These are phyloP conservation scores for Sebastes minor DNA, from an alignment of 2,797 vertebrate species.

Conservation along the genomic window DNA sequence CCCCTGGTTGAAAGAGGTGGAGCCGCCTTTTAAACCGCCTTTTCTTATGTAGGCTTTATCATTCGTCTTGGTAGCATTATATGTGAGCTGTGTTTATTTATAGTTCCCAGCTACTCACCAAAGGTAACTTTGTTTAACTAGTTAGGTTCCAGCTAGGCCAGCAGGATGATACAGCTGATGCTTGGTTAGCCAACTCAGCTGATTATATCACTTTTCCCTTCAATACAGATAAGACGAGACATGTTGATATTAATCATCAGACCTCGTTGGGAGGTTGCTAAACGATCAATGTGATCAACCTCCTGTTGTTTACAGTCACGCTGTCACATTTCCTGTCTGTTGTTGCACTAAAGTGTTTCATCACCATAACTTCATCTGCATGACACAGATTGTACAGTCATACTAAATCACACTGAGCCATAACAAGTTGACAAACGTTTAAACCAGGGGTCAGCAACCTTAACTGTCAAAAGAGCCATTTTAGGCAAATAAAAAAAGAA, in stretches of 20 bases:
- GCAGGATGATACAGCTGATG: too few relatives aligned
- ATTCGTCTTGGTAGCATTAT: too few relatives aligned
- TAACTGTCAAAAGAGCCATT: too few relatives aligned
- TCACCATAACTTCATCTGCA: not conserved
- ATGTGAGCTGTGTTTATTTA: too few relatives aligned
- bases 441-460: not conserved
- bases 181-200: too few relatives aligned
- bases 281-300: not conserved
- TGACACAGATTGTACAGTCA: not conserved
- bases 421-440: not conserved
- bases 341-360: not conserved
- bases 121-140: too few relatives aligned
- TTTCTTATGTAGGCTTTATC: too few relatives aligned
- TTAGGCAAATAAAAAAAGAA: too few relatives aligned
- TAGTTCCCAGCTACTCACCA: too few relatives aligned
- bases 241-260: not conserved
- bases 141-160: too few relatives aligned
- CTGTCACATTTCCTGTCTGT: conserved; percentile 37
- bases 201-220: not conserved
- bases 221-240: not conserved
- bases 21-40: too few relatives aligned
- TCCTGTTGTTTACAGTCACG: conserved; percentile 24
- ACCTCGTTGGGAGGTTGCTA: not conserved
- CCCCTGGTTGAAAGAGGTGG: too few relatives aligned
- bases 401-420: not conserved